Evolutionary conservation across 2,113 vertebrate species (phyloP).

Genomic region (Sander lucioperca): DNA sequence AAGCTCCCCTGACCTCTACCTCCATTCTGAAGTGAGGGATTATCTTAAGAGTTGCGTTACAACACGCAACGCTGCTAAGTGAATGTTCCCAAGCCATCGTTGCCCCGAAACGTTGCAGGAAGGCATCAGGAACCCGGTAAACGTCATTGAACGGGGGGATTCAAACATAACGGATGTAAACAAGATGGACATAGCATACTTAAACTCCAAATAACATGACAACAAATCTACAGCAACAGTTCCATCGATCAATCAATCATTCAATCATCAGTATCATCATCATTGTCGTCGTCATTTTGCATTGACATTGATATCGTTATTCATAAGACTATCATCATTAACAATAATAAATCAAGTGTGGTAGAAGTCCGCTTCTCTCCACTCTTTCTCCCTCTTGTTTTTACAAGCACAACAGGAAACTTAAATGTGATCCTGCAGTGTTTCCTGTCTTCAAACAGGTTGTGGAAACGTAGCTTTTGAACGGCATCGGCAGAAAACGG

Average conservation of each 20-base stretch:
- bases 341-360: conserved; percentile 78
- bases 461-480: conserved; percentile 36
- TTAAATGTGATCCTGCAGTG: conserved; percentile 17
- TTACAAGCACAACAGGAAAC: conserved; percentile 39
- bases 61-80: conserved; percentile 67
- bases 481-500: background rate
- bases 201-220: conserved; percentile 80
- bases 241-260: conserved; percentile 72
- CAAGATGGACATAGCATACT: conserved; percentile 79
- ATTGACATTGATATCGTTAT: conserved; percentile 80
- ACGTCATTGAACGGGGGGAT: conserved; percentile 38
- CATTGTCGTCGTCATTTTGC: conserved; percentile 75
- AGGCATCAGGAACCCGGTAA: conserved; percentile 71
- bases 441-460: conserved; percentile 24
- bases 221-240: conserved; percentile 80
- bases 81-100: conserved; percentile 45
- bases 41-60: conserved; percentile 69
- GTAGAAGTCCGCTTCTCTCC: conserved; percentile 70
- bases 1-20: conserved; percentile 49
- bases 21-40: conserved; percentile 50
- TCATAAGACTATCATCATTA: conserved; percentile 79
- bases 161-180: conserved; percentile 70
- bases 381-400: conserved; percentile 57
- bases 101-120: conserved; percentile 59
- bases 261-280: conserved; percentile 66